Base-by-base conservation (phyloP, 1,140 invertebrate species). In the Drosophila paulistorum region DNA sequence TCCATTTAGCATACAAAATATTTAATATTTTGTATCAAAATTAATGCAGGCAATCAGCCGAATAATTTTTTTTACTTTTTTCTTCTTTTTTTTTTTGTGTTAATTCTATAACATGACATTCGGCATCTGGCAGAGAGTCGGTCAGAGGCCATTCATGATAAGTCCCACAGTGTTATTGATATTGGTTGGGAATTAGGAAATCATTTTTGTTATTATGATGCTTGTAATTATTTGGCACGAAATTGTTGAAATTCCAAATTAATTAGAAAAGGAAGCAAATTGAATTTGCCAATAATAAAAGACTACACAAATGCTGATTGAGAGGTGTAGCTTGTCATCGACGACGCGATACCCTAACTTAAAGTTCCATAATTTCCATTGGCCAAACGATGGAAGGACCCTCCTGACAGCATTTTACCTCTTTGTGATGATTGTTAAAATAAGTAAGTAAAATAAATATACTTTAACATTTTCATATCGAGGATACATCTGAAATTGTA, bases 401-500 rank as follows among this genome's bases (percentile, higher is more conserved):
- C 23, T 26, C 23, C 23, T 23, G 3, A 26, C 23, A 4, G 23
- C 3, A 26, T 30, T 30, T 30, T 30, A 0, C 30, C 30, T 30
- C 1, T 30, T 30, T 1, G 30, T 26, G 6, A 7, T 30, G 30
- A 30, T 30, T 30, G 5, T 6, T 7, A 1, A 30, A 30, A 30
- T 30, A 30, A 30, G 6, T 30, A 6, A n/a, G 14, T 14, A 4
- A 45, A 45, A 17, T 41, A 41, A 13, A 37, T 9, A 37, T 37
- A 37, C 35, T 37, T 37, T 37, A 5, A 10, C 10, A 10, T 9
- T 37, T 5, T 37, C 10, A 10, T 2, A 10, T 37, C 4, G 7
- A 35, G 35, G 14, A 3, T 11, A 13, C 20, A 1, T 30, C 30
- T 51, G 65, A 72, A 81, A 55, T 48, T 57, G 65, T 59, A 77